Conservation (phyloP, 2,797 vertebrate genomes). For the Hydrocynus forskahlii region DNA sequence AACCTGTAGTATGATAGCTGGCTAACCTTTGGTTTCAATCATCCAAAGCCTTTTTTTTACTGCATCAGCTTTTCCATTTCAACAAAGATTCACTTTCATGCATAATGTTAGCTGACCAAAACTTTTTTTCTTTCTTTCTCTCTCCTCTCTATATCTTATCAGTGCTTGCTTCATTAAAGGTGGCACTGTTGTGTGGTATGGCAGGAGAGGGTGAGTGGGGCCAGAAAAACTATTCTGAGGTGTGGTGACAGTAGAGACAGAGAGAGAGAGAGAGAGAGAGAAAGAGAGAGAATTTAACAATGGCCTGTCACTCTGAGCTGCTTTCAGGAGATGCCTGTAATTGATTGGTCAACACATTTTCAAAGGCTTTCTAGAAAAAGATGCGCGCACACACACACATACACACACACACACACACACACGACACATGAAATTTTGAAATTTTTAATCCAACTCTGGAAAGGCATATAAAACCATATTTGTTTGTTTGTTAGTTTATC, state of each 20-base stretch:
- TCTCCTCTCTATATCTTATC: background rate
- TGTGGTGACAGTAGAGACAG: constrained; percentile 39
- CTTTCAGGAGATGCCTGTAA: constrained; percentile 55
- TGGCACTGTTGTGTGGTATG: constrained; percentile 55
- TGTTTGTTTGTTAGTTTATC: background rate
- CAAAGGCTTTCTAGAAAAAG: constrained; percentile 43
- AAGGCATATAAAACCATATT: background rate
- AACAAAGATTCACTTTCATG: background rate
- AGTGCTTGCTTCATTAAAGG: constrained; percentile 55
- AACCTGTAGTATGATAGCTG: background rate
- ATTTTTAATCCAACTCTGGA: background rate
- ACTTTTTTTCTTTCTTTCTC: constrained; percentile 12
- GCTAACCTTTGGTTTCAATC: background rate
- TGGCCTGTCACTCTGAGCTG: constrained; percentile 57
- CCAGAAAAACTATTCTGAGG: constrained; percentile 48
- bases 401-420: constrained; percentile 42
- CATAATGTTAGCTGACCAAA: background rate
- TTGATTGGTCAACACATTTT: constrained; percentile 61
- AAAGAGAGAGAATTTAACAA: constrained; percentile 53
- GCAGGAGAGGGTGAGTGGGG: constrained; percentile 36
- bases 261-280: constrained; percentile 35
- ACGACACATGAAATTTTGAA: constrained; percentile 49
- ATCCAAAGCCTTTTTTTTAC: background rate
- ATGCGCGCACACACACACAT: constrained; percentile 39
- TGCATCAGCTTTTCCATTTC: background rate